Conservation (phyloP, 2,113 vertebrate species). For the Pangasianodon hypophthalmus region DNA sequence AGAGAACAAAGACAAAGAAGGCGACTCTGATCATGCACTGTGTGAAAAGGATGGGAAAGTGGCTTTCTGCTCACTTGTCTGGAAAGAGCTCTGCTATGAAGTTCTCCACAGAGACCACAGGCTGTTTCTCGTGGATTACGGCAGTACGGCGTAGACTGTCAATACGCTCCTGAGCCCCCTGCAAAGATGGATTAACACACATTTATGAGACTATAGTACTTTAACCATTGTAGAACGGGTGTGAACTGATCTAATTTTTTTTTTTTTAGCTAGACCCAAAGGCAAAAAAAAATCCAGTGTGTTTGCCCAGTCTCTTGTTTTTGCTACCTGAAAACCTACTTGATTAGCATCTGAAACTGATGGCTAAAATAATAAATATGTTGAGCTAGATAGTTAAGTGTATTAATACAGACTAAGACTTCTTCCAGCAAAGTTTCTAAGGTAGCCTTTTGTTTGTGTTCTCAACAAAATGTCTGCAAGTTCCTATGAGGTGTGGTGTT, state of each 20-base stretch:
- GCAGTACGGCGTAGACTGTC: conserved; percentile 84
- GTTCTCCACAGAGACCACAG: conserved; percentile 90
- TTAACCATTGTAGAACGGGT: neutral
- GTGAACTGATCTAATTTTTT: neutral
- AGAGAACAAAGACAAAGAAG: neutral
- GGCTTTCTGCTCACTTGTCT: conserved; percentile 82
- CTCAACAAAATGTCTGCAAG: neutral
- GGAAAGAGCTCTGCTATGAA: conserved; percentile 97
- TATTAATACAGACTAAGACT: neutral
- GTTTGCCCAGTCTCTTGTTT: neutral
- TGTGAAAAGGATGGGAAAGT: neutral
- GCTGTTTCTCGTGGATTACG: conserved; percentile 92
- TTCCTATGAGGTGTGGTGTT: neutral
- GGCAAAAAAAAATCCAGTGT: neutral
- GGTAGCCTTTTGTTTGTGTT: neutral
- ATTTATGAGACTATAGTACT: neutral
- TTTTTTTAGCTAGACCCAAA: neutral
- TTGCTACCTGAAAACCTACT: neutral
- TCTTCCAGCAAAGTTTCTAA: neutral
- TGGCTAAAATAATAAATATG: neutral
- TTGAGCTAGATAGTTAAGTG: neutral
- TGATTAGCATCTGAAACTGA: neutral
- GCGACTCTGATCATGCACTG: neutral
- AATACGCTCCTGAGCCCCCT: conserved; percentile 97
- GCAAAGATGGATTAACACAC: conserved; percentile 8